Conservation (phyloP, 2,113 vertebrate genomes). For the Bettongia penicillata region DNA sequence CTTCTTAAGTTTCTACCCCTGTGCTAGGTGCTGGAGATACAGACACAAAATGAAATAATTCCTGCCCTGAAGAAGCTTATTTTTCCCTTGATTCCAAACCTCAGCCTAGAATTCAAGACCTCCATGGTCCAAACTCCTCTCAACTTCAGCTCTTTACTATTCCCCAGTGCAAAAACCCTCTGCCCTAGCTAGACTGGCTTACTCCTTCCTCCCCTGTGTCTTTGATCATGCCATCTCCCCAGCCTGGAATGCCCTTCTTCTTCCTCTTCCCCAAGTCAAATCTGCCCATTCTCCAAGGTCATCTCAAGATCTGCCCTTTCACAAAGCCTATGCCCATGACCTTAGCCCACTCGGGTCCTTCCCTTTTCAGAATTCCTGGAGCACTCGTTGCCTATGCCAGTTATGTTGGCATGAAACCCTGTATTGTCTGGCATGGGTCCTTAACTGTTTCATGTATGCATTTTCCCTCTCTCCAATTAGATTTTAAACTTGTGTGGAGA, state of each 20-base stretch:
- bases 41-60: background rate
- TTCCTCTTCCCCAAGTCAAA: background rate
- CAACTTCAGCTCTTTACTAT: background rate
- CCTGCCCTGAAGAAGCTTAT: background rate
- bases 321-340: background rate
- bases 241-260: background rate
- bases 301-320: background rate
- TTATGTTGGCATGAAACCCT: background rate
- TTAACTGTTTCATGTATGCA: background rate
- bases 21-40: background rate
- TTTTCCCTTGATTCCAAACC: background rate
- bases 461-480: background rate
- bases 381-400: background rate
- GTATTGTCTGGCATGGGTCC: background rate
- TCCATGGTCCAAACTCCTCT: background rate
- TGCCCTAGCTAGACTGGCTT: background rate
- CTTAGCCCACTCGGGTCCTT: background rate
- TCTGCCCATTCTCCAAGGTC: background rate
- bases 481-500: background rate
- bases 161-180: background rate
- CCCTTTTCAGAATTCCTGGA: background rate
- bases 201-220: background rate
- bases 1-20: background rate
- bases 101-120: background rate
- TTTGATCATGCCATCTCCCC: background rate